Evolutionary conservation across 2,113 vertebrate genomes (phyloP), one percentile per base, ranked within the genome.

Genomic region (Cebus imitator): DNA sequence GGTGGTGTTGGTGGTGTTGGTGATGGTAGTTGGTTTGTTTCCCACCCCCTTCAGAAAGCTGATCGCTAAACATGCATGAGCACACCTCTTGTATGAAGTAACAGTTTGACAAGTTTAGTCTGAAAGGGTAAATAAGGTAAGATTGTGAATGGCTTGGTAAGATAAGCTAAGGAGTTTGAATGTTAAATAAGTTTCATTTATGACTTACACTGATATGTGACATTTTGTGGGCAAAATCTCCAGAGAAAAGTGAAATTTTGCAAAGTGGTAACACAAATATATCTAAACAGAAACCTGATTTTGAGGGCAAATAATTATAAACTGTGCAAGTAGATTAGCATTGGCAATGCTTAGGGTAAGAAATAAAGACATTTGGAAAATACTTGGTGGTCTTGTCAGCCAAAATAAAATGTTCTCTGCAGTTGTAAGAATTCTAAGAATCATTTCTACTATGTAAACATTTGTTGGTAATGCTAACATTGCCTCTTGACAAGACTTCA

Each of bases 401-500:
- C 91, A 93, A 93, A 95, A 84, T 90, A 90, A 81, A 92, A 95
- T 73, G 66, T 87, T 93, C 61, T 78, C 43, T 92, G 66, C 61
- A 93, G 84, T 66, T 86, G 37, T 84, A 91, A 91, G 93, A 93
- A 87, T 92, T 96, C 55, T 58, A 57, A 95, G 52, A 92, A 84
- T 95, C 87, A 55, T 83, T 95, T 97, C 66, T 80, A 80, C 5
- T 35, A 45, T 82, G 82, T 86, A 96, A 91, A 93, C 79, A 95
- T 76, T 93, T 92, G 25, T 93, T 95, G 84, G 79, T 64, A 80
- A 84, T 87, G 61, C 80, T 95, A 96, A 75, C 68, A 81, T 95
- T 97, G 95, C 58, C 64, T 83, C 70, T 83, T 86, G 84, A 96
- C 66, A 75, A 78, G 57, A 79, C n/a, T 96, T 97, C 89, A 88